These are phyloP conservation scores for Rhizomys pruinosus DNA, from an alignment of 2,113 vertebrate species.

Conservation along the genomic window DNA sequence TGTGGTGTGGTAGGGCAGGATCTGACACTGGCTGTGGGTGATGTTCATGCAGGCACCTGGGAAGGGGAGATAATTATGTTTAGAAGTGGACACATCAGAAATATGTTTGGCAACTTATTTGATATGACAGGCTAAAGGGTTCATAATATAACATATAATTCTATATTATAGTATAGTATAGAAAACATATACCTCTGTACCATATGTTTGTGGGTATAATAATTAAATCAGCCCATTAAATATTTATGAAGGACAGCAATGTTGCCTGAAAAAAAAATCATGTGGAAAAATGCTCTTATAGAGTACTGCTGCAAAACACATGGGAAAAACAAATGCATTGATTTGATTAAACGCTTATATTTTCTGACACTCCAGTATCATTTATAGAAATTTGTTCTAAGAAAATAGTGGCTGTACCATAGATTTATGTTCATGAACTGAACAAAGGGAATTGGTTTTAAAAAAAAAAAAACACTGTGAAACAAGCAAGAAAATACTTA, in stretches of 20 bases:
- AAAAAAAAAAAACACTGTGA: no score
- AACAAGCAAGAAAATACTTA: constrained; percentile 37
- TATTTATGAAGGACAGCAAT: not conserved
- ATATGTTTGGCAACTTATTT: not conserved
- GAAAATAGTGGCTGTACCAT: not conserved
- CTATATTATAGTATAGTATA: not conserved
- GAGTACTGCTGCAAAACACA: not conserved
- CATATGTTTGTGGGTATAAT: not conserved
- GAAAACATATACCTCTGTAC: not conserved
- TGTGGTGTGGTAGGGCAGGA: constrained; percentile 93
- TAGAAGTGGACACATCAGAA: constrained; percentile 51
- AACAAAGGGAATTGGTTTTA: not conserved
- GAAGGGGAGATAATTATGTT: constrained; percentile 78
- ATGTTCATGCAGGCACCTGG: constrained; percentile 91
- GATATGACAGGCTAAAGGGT: not conserved
- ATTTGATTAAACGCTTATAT: not conserved
- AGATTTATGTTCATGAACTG: constrained; percentile 4
- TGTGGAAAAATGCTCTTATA: not conserved
- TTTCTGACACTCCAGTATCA: not conserved
- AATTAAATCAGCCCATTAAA: constrained; percentile 24
- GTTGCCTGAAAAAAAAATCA: not conserved
- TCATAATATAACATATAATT: not conserved
- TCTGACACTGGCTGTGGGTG: constrained; percentile 92
- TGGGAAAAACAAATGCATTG: not conserved
- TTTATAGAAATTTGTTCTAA: constrained; percentile 16